These are phyloP conservation scores for Caenorhabditis angaria DNA, from an alignment of 2,888 invertebrate species.

Conservation along the genomic window DNA sequence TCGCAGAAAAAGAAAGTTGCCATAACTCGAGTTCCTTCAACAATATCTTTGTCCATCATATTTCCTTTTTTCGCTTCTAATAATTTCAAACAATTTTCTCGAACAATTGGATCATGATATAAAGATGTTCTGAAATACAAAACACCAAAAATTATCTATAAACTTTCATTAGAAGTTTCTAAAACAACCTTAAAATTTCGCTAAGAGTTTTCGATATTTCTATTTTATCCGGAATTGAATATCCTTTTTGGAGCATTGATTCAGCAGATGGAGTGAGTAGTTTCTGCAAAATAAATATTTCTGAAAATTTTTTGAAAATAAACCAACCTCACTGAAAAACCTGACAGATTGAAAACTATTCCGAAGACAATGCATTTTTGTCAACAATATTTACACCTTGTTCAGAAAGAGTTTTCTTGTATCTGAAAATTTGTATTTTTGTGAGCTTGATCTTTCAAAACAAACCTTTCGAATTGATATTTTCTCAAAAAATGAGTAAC, in stretches of 20 bases:
- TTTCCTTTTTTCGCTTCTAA: neutral
- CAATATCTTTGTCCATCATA: neutral
- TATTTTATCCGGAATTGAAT: neutral
- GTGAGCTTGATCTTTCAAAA: no score
- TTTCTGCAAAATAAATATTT: neutral
- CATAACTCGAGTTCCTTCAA: neutral
- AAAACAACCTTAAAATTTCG: constrained; percentile 39
- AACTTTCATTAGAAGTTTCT: neutral
- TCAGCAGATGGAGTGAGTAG: neutral
- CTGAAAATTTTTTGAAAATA: neutral
- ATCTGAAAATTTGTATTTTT: constrained; percentile 52
- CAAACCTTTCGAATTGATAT: constrained; percentile 61
- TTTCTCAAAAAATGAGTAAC: constrained; percentile 66
- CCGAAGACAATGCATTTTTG: constrained; percentile 48
- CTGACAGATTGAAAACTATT: neutral
- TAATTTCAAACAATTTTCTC: neutral
- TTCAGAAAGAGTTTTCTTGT: constrained; percentile 58
- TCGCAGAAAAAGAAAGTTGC: neutral
- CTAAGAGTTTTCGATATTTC: neutral
- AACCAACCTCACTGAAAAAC: neutral
- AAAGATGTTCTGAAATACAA: neutral
- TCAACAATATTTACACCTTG: constrained; percentile 63
- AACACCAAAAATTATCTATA: neutral
- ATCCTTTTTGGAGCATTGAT: neutral
- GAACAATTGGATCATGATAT: neutral